Conservation (phyloP, 1,140 invertebrate species). For the Reticulitermes speratus region DNA sequence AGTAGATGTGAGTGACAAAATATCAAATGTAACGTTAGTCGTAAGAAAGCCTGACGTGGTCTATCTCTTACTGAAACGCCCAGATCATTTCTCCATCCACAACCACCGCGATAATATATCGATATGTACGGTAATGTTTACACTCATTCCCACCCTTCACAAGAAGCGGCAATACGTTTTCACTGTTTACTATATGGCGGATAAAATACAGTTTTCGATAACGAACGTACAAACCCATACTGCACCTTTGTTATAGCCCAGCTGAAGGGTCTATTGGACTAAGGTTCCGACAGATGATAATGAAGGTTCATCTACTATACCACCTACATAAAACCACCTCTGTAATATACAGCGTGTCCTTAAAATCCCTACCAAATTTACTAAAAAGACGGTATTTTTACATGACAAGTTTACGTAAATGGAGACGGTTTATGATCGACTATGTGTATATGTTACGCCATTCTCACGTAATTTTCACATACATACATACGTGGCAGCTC, state of each 20-base stretch:
- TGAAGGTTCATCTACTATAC: no score
- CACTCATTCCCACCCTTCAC: neutral
- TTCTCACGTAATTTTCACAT: no score
- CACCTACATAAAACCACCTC: no score
- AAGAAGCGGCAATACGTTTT: neutral
- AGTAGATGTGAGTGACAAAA: neutral
- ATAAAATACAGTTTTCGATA: neutral
- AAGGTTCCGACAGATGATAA: neutral
- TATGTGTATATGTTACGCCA: no score
- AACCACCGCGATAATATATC: neutral
- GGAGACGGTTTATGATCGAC: no score
- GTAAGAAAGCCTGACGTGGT: neutral
- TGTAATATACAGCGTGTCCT: no score
- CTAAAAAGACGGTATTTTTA: no score
- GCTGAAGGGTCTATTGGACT: neutral
- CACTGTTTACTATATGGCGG: neutral
- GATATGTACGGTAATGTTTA: constrained; percentile 3
- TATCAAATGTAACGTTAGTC: neutral
- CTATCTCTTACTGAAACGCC: neutral
- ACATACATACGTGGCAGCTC: no score
- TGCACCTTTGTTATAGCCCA: neutral
- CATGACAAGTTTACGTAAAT: no score
- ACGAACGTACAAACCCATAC: neutral
- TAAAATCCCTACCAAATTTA: no score
- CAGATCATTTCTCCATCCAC: neutral